Conservation (phyloP, 35 echinoderm and acorn worm genomes). For the Acanthaster planci region DNA sequence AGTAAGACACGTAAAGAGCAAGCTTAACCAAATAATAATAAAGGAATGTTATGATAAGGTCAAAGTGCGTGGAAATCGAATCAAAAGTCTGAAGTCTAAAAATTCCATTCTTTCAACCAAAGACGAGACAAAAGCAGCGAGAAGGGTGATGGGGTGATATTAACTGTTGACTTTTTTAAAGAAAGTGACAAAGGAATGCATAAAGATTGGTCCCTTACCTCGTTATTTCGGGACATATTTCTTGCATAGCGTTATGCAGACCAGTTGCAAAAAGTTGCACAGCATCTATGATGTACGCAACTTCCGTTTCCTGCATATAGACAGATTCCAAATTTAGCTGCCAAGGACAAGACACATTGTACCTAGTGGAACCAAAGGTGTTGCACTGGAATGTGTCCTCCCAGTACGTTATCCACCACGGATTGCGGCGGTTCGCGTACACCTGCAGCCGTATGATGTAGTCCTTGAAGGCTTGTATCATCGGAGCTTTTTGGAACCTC, state of each 20-base stretch:
- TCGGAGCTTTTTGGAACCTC: neutral
- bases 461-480: slow-evolving; percentile 47
- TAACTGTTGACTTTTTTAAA: too few species aligned
- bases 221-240: slow-evolving; percentile 58
- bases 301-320: slow-evolving; percentile 67
- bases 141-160: too few species aligned
- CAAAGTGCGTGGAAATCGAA: too few species aligned
- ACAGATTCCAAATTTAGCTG: slow-evolving; percentile 10
- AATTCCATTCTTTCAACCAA: too few species aligned
- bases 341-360: slow-evolving; percentile 38
- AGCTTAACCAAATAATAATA: too few species aligned
- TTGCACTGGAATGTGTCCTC: slow-evolving; percentile 76
- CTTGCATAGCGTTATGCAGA: slow-evolving; percentile 61
- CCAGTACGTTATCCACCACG: slow-evolving; percentile 77
- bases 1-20: too few species aligned
- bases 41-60: too few species aligned
- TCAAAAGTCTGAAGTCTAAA: too few species aligned
- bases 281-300: slow-evolving; percentile 72
- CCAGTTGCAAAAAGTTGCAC: slow-evolving; percentile 78
- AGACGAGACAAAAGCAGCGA: too few species aligned
- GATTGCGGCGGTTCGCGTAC: slow-evolving; percentile 79
- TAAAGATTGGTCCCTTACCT: too few species aligned
- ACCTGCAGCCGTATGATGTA: slow-evolving; percentile 45
- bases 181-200: too few species aligned
- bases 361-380: slow-evolving; percentile 16